Base-by-base conservation (phyloP, 2,888 invertebrate genomes). In the Lepetodrilus schrolli region DNA sequence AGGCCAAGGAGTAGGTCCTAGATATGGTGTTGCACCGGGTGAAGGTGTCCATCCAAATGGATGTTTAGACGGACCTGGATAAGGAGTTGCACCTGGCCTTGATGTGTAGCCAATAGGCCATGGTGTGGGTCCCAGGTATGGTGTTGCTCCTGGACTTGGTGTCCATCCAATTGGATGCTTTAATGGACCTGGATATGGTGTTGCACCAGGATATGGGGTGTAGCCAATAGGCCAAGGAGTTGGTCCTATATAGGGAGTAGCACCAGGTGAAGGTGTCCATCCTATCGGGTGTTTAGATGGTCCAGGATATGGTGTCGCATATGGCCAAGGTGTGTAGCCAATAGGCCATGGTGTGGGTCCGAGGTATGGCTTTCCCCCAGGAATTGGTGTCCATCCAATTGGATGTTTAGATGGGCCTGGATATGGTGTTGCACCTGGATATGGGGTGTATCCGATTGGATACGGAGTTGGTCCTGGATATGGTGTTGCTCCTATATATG, bases 61-160 rank as follows among this genome's bases (percentile, higher is more conserved):
- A 30, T 23, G 49, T 23, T 65, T 30, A 21, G 68, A 37, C 23
- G 48, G 49, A 49, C 38, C 58, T 66, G 17, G 66, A 43, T 5
- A 75, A 75, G 66, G 78, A 37, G 48, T 65, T 50, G 21, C 47
- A 10, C 72, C 74, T 2, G 73, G 68, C 8, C 58, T 66, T 17
- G 78, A 73, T 3, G 78, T 47, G n/a, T 80, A 75, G 20, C 71
- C 50, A 10, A 78, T 78, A 7, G 75, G 74, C 13, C 76, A 74
- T 43, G 66, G 38, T 20, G 66, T 38, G 4, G 66, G 66, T 21
- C 37, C 66, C 1, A 66, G 66, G 38, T 37, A 37, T 0, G 66
- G 66, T 4, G 66, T 66, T 0, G 20, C 37, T 23, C 66, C 66
- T n/a, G 58, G 58, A 30, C 10, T n/a, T 30, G 58, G 58, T 8